Evolutionary conservation across 2,797 vertebrate genomes (phyloP), one percentile per base, ranked within the genome.

Genomic region (Pogonophryne albipinna): DNA sequence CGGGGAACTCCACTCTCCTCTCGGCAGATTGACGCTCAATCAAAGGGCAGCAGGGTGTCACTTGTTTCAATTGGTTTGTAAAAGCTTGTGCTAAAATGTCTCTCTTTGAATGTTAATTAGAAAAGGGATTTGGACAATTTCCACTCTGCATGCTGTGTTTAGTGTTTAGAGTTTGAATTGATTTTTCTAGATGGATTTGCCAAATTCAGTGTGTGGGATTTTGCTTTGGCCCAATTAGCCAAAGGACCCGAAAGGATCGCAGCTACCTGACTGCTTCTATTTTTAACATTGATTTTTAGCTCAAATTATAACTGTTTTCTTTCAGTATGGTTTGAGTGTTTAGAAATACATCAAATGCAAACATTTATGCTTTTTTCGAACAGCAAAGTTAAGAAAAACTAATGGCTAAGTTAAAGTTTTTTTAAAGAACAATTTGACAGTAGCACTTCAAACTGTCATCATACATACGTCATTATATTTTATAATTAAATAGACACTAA

Each of bases 31-130:
- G 79, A 84, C 77, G 79, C 86, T 87, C 78, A 84, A 86, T 91
- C 85, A 90, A 74, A 87, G 79, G 84, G 78, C 81, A 85, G 80
- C 83, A 76, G 83, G 72, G 69, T 87, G 82, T 84, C 83, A 78
- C 71, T 85, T 68, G 82, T 83, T 89, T 82, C 79, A 82, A 34
- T 64, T 78, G 78, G 78, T 78, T 85, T 78, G 62, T 76, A 70
- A 88, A 88, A 85, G 81, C 70, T 79, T 85, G 63, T 19, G 55
- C 74, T 82, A 84, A 76, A 82, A 87, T 78, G 67, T 82, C 66
- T 80, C 66, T 83, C 84, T 89, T 86, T 92, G 88, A 90, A 85
- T 91, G 71, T 80, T 88, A 90, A 93, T 91, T 91, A 83, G 74
- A 83, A 80, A 81, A 63, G 82, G 85, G 89, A 87, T 83, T 87